Evolutionary conservation across 2,113 vertebrate species (phyloP).

Genomic region (Poeciliopsis prolifica): DNA sequence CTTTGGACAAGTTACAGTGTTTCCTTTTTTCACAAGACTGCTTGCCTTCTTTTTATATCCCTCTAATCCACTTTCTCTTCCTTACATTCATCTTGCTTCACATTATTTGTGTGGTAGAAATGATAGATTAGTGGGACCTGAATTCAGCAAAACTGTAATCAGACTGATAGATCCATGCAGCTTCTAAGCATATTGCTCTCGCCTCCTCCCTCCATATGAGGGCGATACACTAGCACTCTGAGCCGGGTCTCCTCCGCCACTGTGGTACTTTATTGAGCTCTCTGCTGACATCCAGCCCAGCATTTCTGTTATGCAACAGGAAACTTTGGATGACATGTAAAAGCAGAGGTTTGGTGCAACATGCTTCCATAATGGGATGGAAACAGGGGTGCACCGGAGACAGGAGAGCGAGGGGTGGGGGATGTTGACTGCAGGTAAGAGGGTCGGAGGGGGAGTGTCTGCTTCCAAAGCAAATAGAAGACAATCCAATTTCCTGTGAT

Average conservation of each 20-base stretch:
- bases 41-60: slow-evolving; percentile 10
- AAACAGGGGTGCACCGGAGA: slow-evolving; percentile 77
- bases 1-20: slow-evolving; percentile 10
- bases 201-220: slow-evolving; percentile 56
- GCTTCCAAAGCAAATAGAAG: slow-evolving; percentile 94
- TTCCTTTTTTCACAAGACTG: slow-evolving; percentile 11
- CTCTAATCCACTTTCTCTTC: slow-evolving; percentile 28
- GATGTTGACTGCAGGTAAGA: slow-evolving; percentile 48
- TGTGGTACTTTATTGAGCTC: slow-evolving; percentile 72
- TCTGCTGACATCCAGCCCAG: slow-evolving; percentile 64
- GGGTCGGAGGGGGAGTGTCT: slow-evolving; percentile 43
- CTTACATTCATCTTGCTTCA: slow-evolving; percentile 62
- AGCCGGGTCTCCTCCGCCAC: slow-evolving; percentile 42
- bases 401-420: not conserved
- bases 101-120: slow-evolving; percentile 53
- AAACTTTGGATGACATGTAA: slow-evolving; percentile 90
- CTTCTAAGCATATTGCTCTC: slow-evolving; percentile 72
- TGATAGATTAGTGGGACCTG: slow-evolving; percentile 63
- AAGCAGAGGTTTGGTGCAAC: slow-evolving; percentile 86
- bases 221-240: slow-evolving; percentile 57
- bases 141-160: slow-evolving; percentile 69
- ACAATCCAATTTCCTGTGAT: slow-evolving; percentile 99
- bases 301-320: slow-evolving; percentile 84
- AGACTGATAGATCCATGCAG: slow-evolving; percentile 64
- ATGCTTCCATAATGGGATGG: slow-evolving; percentile 92